Percentiles rank a stretch among this genome's conserved stretches.
Evolutionary conservation across 2,888 invertebrate species (phyloP).

Genomic region (Tetropium fuscum): DNA sequence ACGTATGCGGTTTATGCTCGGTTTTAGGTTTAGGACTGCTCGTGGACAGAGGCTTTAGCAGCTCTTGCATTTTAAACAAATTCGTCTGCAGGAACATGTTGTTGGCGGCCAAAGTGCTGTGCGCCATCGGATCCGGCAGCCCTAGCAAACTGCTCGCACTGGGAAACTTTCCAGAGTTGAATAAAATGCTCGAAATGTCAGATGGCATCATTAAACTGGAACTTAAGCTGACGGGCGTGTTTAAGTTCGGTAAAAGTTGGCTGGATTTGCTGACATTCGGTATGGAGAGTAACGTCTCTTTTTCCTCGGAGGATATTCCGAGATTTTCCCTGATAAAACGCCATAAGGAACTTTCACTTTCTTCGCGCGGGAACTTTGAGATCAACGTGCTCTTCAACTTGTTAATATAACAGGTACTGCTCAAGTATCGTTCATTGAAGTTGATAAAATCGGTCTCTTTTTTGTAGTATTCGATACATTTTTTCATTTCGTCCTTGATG

Average conservation of each 20-base stretch:
- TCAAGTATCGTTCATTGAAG: slow-evolving; percentile 76
- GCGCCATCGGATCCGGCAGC: slow-evolving; percentile 82
- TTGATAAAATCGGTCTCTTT: slow-evolving; percentile 76
- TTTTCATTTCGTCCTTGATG: slow-evolving; percentile 87
- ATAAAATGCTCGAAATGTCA: slow-evolving; percentile 76
- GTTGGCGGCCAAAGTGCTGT: slow-evolving; percentile 80
- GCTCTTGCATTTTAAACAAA: slow-evolving; percentile 78
- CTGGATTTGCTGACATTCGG: slow-evolving; percentile 64
- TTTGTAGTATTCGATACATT: slow-evolving; percentile 86
- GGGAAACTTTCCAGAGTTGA: slow-evolving; percentile 75
- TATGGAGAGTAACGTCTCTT: slow-evolving; percentile 72
- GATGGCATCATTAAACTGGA: slow-evolving; percentile 74
- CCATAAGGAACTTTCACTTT: slow-evolving; percentile 81
- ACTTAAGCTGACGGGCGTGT: slow-evolving; percentile 65
- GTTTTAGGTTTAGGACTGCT: slow-evolving; percentile 66
- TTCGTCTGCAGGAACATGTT: slow-evolving; percentile 79
- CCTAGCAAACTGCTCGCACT: slow-evolving; percentile 72
- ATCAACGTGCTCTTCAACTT: slow-evolving; percentile 85
- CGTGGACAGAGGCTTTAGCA: slow-evolving; percentile 71
- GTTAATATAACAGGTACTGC: slow-evolving; percentile 81
- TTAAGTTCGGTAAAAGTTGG: slow-evolving; percentile 57
- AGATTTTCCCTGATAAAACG: slow-evolving; percentile 81
- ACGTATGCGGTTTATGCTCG: slow-evolving; percentile 30
- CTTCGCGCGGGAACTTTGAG: slow-evolving; percentile 84
- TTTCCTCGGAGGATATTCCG: slow-evolving; percentile 79